Evolutionary conservation across 1,140 invertebrate species (phyloP), one percentile per base, ranked within the genome.

Genomic region (Cherax quadricarinatus): DNA sequence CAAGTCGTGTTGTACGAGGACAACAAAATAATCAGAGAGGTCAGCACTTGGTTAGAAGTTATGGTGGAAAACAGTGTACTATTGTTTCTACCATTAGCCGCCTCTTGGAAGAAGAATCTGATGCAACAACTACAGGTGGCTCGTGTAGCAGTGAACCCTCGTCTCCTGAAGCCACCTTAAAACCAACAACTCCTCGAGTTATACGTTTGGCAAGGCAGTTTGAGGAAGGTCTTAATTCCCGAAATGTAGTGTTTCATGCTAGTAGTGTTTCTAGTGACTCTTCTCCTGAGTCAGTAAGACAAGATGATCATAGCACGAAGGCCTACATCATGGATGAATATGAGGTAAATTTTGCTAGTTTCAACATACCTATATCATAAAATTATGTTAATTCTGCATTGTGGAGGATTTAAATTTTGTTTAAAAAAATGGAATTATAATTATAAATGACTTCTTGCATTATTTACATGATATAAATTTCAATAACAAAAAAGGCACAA

Each of bases 71-170:
- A 57, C 88, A 93, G 84, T 93, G 93, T 73, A 89, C 86, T 4
- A 93, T 93, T 21, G 93, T 93, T 9, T 93, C 93, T 16, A 93
- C 93, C 48, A 93, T 93, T 80, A 93, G 93, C 73, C 79, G 93
- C 12, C 87, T 93, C 41, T 51, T 93, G 60, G 93, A 93, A 48
- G 93, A 93, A 62, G 93, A 93, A 75, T 93, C 93, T 21, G 93
- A 93, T 82, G 86, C 87, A 21, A 91, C 86, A 21, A 92, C 83
- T 48, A 92, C 89, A n/a, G 93, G 93, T 18, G 62, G 90, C 12
- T 92, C 90, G 12, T 70, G 92, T 41, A 92, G 90, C 51, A 93
- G 93, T 73, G 93, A 93, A 86, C 93, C 93, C 62, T 93, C 93
- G 12, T 93, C 93, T 73, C 93, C 93, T 16, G 93, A 93, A 89